These are phyloP conservation scores for Sceloporus tristichus DNA, from an alignment of 2,113 vertebrate genomes.

Conservation along the genomic window DNA sequence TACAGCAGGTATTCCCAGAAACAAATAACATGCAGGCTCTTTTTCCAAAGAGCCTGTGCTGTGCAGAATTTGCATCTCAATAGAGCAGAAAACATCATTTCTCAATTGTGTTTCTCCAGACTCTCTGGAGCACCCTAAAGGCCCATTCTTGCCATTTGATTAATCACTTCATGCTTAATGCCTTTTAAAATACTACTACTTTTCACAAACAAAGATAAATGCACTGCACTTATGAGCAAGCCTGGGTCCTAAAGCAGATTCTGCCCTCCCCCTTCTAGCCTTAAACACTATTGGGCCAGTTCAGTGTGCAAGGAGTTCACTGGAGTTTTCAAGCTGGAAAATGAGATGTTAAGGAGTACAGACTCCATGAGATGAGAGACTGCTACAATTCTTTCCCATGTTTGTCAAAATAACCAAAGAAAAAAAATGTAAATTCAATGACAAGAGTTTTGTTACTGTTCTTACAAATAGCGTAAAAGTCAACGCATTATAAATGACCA, in stretches of 20 bases:
- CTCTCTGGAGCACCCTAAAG: conserved; percentile 52
- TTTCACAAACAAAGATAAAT: conserved; percentile 54
- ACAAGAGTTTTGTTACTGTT: conserved; percentile 52
- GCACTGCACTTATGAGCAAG: conserved; percentile 43
- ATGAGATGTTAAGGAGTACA: neutral
- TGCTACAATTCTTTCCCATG: conserved; percentile 11
- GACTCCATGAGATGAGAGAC: conserved; percentile 32
- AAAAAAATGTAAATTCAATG: conserved; percentile 41
- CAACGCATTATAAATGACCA: conserved; percentile 54
- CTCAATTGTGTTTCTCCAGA: conserved; percentile 60
- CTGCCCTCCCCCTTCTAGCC: conserved; percentile 13
- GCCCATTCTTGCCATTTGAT: conserved; percentile 68
- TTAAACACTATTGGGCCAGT: conserved; percentile 39
- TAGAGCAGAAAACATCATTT: conserved; percentile 59
- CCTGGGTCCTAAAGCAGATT: conserved; percentile 41
- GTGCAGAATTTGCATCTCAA: conserved; percentile 71
- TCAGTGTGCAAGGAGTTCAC: conserved; percentile 1
- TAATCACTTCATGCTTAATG: conserved; percentile 63
- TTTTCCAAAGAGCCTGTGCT: conserved; percentile 34
- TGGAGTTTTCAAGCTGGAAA: conserved; percentile 32
- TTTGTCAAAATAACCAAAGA: neutral
- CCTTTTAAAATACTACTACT: conserved; percentile 61
- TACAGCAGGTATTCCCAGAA: conserved; percentile 50
- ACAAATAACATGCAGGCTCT: conserved; percentile 40
- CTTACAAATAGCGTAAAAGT: conserved; percentile 41